phyloP scores from a whole-genome alignment of 2,113 vertebrate species.

The Pseudorectes ferrugineus region DNA sequence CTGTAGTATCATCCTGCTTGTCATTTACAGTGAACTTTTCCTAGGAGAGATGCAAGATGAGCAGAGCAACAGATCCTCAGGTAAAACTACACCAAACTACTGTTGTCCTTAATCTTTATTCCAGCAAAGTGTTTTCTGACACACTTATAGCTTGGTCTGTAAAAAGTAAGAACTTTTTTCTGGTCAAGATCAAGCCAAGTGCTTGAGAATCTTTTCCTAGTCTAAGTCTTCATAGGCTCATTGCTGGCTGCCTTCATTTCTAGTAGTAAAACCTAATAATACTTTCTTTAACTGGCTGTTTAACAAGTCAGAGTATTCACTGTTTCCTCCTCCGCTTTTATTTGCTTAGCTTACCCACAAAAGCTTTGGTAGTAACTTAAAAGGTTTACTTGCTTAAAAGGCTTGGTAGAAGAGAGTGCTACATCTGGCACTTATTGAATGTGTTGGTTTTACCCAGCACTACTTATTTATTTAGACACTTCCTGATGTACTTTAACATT shows the following conservation, averaged over 20 bases:
- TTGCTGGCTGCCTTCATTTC: background rate
- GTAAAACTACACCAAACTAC: background rate
- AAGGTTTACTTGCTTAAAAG: background rate
- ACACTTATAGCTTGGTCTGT: background rate
- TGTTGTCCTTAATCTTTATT: background rate
- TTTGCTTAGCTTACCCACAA: background rate
- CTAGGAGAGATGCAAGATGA: background rate
- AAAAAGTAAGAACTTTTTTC: background rate
- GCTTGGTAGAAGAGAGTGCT: background rate
- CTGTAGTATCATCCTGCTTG: background rate
- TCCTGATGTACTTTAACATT: background rate
- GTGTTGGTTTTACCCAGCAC: background rate
- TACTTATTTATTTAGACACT: background rate
- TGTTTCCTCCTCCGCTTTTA: background rate
- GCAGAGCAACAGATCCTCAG: background rate
- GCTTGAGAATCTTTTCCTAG: background rate
- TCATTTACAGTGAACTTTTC: background rate
- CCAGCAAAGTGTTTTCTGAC: background rate
- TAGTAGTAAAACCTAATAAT: background rate
- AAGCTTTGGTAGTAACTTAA: background rate
- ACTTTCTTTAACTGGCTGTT: background rate
- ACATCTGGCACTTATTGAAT: background rate
- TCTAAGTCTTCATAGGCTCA: background rate
- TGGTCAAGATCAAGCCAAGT: background rate
- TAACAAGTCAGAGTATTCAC: background rate